phyloP scores from a whole-genome alignment of 2,113 vertebrate species.

The Oryctolagus cuniculus region mOryCun1.1 NC_091434.1:24775001-24775500 shows the following conservation, averaged over 20 bases:
- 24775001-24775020: no score
- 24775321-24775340: not conserved
- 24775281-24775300: not conserved
- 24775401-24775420: slow-evolving; percentile 1
- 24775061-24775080: no score
- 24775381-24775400: not conserved
- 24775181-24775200: no score
- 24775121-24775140: no score
- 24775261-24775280: slow-evolving; percentile 14
- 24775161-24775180: no score
- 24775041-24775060: no score
- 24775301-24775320: slow-evolving; percentile 14
- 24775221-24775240: not conserved
- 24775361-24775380: not conserved
- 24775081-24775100: no score
- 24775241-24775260: not conserved
- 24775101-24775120: no score
- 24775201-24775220: not conserved
- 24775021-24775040: no score
- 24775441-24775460: not conserved
- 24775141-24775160: no score
- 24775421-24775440: not conserved
- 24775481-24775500: not conserved
- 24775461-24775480: not conserved
- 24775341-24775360: not conserved